Conservation (phyloP, 2,888 invertebrate genomes). For the Hetaerina titia region DNA sequence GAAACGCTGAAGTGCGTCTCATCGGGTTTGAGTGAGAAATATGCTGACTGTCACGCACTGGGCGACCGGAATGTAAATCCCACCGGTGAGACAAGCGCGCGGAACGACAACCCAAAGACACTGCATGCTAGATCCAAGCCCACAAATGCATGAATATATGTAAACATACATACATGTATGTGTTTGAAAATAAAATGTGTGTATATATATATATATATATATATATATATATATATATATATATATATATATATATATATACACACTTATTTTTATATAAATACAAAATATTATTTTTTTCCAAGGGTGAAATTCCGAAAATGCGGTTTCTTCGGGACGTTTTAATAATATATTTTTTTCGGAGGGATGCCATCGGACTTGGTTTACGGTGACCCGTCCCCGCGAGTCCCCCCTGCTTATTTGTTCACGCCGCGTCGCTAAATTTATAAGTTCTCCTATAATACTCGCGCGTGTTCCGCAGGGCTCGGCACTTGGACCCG, state of each 20-base stretch:
- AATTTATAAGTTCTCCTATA: background rate
- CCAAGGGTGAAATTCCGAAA: background rate
- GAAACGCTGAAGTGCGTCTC: background rate
- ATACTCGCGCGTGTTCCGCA: constrained; percentile 1
- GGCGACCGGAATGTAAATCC: background rate
- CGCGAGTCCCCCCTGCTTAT: background rate
- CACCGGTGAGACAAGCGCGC: background rate
- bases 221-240: no score
- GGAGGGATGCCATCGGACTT: background rate
- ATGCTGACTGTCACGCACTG: background rate
- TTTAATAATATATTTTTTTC: background rate
- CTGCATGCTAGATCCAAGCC: background rate
- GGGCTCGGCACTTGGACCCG: background rate
- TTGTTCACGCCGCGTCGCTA: background rate
- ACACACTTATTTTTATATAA: background rate
- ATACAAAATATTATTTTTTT: background rate
- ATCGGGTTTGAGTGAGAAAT: background rate
- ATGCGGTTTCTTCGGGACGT: background rate
- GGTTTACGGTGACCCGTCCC: constrained; percentile 4
- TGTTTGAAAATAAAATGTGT: no score
- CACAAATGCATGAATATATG: no score
- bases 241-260: no score
- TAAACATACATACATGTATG: no score
- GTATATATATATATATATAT: no score
- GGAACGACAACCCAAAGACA: background rate